Evolutionary conservation across 2,113 vertebrate species (phyloP).

Genomic region (Bos javanicus): DNA sequence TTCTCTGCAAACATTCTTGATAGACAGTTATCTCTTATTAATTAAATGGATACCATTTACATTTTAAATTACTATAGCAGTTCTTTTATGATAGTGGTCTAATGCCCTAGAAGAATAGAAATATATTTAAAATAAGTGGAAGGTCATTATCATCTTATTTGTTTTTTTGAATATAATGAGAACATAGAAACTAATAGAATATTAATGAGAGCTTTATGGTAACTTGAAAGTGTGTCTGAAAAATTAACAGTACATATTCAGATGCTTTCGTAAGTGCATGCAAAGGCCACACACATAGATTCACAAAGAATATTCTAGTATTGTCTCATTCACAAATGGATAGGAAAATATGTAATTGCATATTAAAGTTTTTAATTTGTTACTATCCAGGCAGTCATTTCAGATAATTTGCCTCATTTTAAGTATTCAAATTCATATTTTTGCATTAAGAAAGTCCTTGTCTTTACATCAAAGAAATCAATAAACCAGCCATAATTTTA

Average conservation of each 20-base stretch:
- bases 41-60: constrained; percentile 58
- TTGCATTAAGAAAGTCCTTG: neutral
- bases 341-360: neutral
- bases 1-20: constrained; percentile 4
- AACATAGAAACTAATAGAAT: neutral
- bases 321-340: neutral
- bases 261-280: neutral
- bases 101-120: neutral
- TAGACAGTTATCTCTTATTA: constrained; percentile 29
- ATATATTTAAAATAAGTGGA: neutral
- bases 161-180: neutral
- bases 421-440: neutral
- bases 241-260: neutral
- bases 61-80: constrained; percentile 37
- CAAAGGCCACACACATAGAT: neutral
- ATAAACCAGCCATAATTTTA: neutral
- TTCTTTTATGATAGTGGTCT: constrained; percentile 39
- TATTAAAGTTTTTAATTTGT: neutral
- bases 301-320: neutral
- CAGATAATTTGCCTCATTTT: neutral
- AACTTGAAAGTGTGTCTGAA: neutral
- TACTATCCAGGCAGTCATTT: neutral
- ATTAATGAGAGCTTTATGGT: neutral
- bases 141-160: constrained; percentile 35
- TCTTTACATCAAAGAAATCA: neutral